Percentiles rank a stretch among this genome's conserved stretches.
Evolutionary conservation across 2,797 vertebrate species (phyloP).

Genomic region (Sebastes alutus): DNA sequence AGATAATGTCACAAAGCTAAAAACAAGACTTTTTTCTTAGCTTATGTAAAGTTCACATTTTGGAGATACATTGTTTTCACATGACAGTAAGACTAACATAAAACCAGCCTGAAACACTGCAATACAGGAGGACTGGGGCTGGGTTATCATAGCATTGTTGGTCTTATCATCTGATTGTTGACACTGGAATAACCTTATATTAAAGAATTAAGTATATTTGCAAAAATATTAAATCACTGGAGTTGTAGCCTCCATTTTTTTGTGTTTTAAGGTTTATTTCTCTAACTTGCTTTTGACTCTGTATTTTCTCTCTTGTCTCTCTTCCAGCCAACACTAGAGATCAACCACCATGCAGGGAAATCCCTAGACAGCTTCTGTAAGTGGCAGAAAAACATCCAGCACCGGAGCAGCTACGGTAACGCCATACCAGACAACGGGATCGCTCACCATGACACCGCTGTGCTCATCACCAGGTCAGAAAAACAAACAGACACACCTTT

Average conservation of each 20-base stretch:
- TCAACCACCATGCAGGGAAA: slow-evolving; percentile 97
- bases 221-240: background rate
- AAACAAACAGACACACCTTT: background rate
- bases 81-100: slow-evolving; percentile 17
- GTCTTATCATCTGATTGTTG: slow-evolving; percentile 1
- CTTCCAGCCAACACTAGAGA: slow-evolving; percentile 92
- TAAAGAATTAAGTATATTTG: background rate
- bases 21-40: background rate
- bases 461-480: slow-evolving; percentile 95
- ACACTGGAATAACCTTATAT: background rate
- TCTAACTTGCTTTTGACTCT: background rate
- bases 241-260: background rate
- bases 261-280: background rate
- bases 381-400: slow-evolving; percentile 98
- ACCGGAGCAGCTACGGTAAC: slow-evolving; percentile 92
- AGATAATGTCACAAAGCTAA: background rate
- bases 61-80: slow-evolving; percentile 11
- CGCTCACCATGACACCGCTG: slow-evolving; percentile 95
- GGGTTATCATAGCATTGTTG: slow-evolving; percentile 15
- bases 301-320: slow-evolving; percentile 29
- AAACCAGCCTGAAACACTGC: slow-evolving; percentile 23
- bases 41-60: background rate
- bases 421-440: slow-evolving; percentile 97
- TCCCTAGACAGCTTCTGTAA: slow-evolving; percentile 99
- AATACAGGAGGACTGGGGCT: slow-evolving; percentile 21